These are phyloP conservation scores for Athrips mouffetella DNA, from an alignment of 2,888 invertebrate species.

Conservation along the genomic window DNA sequence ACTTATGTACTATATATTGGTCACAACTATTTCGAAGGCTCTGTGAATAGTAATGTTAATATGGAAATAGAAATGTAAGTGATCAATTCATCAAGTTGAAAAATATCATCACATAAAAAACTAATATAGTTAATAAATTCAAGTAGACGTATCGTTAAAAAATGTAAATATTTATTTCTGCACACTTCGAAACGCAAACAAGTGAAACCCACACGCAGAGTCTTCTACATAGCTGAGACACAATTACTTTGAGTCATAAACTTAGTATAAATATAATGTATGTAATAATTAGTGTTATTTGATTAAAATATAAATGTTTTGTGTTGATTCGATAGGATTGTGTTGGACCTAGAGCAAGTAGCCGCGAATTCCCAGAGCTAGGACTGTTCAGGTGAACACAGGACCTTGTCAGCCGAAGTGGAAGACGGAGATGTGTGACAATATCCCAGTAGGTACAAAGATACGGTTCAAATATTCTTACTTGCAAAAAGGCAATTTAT, in stretches of 20 bases:
- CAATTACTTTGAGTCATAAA: slow-evolving; percentile 42
- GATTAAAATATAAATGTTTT: slow-evolving; percentile 60
- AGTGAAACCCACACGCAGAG: neutral
- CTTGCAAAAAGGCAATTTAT: too few species aligned
- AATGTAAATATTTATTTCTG: slow-evolving; percentile 5
- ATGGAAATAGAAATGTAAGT: too few species aligned
- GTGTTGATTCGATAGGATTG: slow-evolving; percentile 51
- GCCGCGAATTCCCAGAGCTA: slow-evolving; percentile 34
- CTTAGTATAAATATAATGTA: slow-evolving; percentile 61
- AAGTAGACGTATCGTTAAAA: neutral
- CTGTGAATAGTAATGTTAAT: too few species aligned
- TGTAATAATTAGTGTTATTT: slow-evolving; percentile 68
- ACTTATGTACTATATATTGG: slow-evolving; percentile 4
- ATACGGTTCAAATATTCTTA: too few species aligned
- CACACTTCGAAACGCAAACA: slow-evolving; percentile 2
- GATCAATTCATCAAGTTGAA: too few species aligned
- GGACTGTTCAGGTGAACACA: too few species aligned
- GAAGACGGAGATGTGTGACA: too few species aligned
- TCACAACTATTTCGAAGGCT: slow-evolving; percentile 14
- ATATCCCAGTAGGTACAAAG: too few species aligned
- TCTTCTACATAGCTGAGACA: slow-evolving; percentile 30
- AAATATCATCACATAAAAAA: too few species aligned
- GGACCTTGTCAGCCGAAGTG: too few species aligned
- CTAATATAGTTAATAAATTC: neutral
- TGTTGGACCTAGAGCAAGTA: slow-evolving; percentile 48